A percentile compares a stretch with the other conserved stretches of the same genome.
phyloP scores from a whole-genome alignment of 2,888 invertebrate genomes.

The Cylloceria caligata region DNA sequence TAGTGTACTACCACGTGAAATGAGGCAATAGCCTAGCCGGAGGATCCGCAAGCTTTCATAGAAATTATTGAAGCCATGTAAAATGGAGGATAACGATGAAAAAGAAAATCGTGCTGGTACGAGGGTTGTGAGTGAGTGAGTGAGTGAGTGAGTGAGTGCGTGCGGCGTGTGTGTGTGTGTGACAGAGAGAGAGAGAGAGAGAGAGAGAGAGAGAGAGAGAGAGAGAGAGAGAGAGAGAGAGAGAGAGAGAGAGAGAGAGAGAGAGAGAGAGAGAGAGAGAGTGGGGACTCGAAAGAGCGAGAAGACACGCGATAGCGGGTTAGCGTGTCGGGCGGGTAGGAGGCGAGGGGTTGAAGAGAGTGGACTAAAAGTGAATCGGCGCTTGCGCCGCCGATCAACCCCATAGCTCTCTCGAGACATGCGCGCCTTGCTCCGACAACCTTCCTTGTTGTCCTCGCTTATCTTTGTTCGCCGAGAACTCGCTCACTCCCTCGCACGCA shows the following conservation, averaged over 20 bases:
- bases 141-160: not conserved
- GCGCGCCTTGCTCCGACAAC: slow-evolving; percentile 68
- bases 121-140: not conserved
- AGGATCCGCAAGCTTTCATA: slow-evolving; percentile 6
- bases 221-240: no score
- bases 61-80: slow-evolving; percentile 30
- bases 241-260: not conserved
- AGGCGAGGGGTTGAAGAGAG: slow-evolving; percentile 63
- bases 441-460: slow-evolving; percentile 62
- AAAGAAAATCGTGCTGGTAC: slow-evolving; percentile 5
- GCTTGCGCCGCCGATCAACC: slow-evolving; percentile 77
- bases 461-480: slow-evolving; percentile 42
- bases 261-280: slow-evolving; percentile 52
- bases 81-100: slow-evolving; percentile 20
- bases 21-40: slow-evolving; percentile 16
- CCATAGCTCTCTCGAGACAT: slow-evolving; percentile 59
- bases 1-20: slow-evolving; percentile 6
- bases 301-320: slow-evolving; percentile 25
- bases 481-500: slow-evolving; percentile 31
- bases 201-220: not conserved
- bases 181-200: not conserved
- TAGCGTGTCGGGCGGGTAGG: slow-evolving; percentile 40
- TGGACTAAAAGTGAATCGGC: slow-evolving; percentile 76
- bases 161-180: no score
- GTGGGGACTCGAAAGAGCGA: slow-evolving; percentile 46